Percentiles rank a stretch among this genome's conserved stretches.
Conservation (phyloP, 2,797 vertebrate genomes). For the Pelochelys cantorii region DNA sequence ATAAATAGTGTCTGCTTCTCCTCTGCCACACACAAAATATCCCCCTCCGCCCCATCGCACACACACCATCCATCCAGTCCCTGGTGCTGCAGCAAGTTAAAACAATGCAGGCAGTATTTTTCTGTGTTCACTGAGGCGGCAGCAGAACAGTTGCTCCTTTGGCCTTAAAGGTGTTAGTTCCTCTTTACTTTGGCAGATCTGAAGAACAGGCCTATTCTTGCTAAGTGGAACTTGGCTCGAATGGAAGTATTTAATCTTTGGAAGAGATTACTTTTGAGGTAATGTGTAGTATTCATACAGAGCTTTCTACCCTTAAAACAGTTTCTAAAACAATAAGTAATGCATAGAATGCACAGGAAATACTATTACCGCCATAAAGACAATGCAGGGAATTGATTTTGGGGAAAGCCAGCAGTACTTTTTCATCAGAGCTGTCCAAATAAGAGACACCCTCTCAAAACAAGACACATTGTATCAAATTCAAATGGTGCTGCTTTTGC, state of each 20-base stretch:
- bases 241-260: background rate
- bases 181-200: background rate
- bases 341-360: background rate
- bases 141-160: background rate
- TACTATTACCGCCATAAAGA: conserved; percentile 17
- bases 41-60: background rate
- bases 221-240: background rate
- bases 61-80: background rate
- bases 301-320: background rate
- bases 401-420: background rate
- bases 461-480: background rate
- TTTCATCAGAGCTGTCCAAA: conserved; percentile 12
- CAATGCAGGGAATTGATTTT: background rate
- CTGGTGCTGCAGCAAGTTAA: background rate
- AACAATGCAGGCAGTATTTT: background rate
- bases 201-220: background rate
- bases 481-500: background rate
- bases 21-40: background rate
- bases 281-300: background rate
- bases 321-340: background rate
- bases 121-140: background rate
- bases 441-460: background rate
- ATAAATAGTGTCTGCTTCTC: background rate
- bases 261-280: conserved; percentile 16
- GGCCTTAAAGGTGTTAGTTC: rapidly evolving